Conservation (phyloP, 2,888 invertebrate species). For the Stegana nigrithorax region DNA sequence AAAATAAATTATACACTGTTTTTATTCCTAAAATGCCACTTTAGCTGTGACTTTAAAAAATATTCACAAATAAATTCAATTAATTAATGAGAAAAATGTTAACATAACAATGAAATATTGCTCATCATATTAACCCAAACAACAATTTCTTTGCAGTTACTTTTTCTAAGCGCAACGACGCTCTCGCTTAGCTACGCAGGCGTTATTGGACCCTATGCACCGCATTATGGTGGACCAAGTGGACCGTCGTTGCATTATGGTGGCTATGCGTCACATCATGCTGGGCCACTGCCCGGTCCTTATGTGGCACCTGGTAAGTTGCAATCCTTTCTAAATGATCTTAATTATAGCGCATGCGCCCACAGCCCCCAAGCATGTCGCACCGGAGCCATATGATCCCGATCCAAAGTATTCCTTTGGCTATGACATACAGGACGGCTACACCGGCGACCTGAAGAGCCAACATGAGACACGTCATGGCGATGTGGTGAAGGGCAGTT, state of each 20-base stretch:
- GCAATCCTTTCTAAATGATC: not conserved
- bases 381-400: slow-evolving; percentile 65
- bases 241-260: slow-evolving; percentile 47
- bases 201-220: slow-evolving; percentile 55
- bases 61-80: not conserved
- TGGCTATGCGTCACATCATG: slow-evolving; percentile 52
- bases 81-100: no score
- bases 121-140: no score
- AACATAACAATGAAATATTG: no score
- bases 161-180: slow-evolving; percentile 47
- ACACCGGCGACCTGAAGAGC: slow-evolving; percentile 70
- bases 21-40: no score
- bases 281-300: slow-evolving; percentile 36
- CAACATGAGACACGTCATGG: slow-evolving; percentile 76
- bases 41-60: no score
- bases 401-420: slow-evolving; percentile 70
- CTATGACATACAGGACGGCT: slow-evolving; percentile 70
- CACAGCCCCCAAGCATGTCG: slow-evolving; percentile 53
- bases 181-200: slow-evolving; percentile 56
- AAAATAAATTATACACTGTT: no score
- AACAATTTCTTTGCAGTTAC: slow-evolving; percentile 49
- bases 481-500: slow-evolving; percentile 74
- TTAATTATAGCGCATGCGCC: not conserved
- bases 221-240: slow-evolving; percentile 51
- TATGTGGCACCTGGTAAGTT: slow-evolving; percentile 43